Evolutionary conservation across 2,797 vertebrate species (phyloP).

Genomic region (Peromyscus attwateri): DNA sequence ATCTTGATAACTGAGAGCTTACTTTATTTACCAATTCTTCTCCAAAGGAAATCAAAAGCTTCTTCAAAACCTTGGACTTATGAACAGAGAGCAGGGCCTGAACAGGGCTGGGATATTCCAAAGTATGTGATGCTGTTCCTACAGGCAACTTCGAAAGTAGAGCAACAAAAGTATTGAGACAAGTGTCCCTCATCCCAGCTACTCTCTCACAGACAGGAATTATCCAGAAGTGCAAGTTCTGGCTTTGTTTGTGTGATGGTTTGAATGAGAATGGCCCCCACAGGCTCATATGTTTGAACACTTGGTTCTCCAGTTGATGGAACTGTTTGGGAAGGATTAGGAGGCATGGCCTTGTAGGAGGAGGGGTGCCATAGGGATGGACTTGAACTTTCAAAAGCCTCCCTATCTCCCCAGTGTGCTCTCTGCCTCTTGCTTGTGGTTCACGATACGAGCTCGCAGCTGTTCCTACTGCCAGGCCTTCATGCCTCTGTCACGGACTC

Average conservation of each 20-base stretch:
- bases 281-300: not conserved
- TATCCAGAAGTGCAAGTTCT: constrained; percentile 5
- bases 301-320: not conserved
- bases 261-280: not conserved
- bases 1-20: not conserved
- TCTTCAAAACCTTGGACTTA: not conserved
- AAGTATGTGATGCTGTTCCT: not conserved
- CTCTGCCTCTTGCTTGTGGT: not conserved
- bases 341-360: not conserved
- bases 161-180: not conserved
- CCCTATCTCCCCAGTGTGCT: too few relatives aligned
- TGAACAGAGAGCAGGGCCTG: not conserved
- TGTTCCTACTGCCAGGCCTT: not conserved
- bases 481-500: not conserved
- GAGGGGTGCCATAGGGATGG: too few relatives aligned
- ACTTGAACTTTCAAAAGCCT: not conserved
- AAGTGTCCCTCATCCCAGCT: not conserved
- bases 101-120: not conserved
- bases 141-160: constrained; percentile 47
- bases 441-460: not conserved
- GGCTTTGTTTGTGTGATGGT: not conserved
- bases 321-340: not conserved
- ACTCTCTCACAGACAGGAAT: not conserved
- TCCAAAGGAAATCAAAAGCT: not conserved
- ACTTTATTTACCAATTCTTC: not conserved